These are phyloP conservation scores for Gambusia holbrooki DNA, from an alignment of 2,113 vertebrate species.

Conservation along the genomic window DNA sequence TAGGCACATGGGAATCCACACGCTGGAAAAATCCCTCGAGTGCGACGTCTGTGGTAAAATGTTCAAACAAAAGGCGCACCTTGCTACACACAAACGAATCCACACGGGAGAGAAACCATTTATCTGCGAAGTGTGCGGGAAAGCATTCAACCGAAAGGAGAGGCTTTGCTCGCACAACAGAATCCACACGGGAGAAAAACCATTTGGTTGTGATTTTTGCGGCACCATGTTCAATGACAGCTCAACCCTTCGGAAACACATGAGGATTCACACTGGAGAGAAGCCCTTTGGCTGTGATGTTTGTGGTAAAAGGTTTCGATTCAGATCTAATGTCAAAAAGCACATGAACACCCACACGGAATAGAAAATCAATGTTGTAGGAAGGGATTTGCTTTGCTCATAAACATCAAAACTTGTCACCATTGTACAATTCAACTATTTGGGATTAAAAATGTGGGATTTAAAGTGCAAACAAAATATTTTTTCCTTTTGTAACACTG, in stretches of 20 bases:
- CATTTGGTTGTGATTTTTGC: not conserved
- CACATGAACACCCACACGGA: not conserved
- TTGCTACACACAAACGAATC: not conserved
- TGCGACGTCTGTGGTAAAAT: not conserved
- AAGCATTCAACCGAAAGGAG: not conserved
- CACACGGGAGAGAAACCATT: not conserved
- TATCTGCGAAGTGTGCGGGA: not conserved
- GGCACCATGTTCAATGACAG: not conserved
- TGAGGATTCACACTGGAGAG: not conserved
- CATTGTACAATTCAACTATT: not conserved
- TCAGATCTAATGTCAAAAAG: conserved; percentile 1
- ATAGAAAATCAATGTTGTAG: not conserved
- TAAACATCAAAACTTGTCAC: not conserved
- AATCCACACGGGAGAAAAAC: not conserved
- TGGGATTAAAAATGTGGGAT: not conserved
- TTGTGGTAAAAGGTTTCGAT: not conserved
- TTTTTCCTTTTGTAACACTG: not conserved
- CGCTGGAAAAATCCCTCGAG: not conserved
- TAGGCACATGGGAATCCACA: not conserved
- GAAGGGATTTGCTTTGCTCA: not conserved
- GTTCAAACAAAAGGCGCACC: not conserved
- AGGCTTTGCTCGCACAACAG: not conserved
- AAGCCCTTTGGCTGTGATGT: not conserved
- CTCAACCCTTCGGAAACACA: not conserved
- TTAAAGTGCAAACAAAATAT: not conserved